Evolutionary conservation across 2,888 invertebrate genomes (phyloP).

Genomic region (Nesidiocoris tenuis): DNA sequence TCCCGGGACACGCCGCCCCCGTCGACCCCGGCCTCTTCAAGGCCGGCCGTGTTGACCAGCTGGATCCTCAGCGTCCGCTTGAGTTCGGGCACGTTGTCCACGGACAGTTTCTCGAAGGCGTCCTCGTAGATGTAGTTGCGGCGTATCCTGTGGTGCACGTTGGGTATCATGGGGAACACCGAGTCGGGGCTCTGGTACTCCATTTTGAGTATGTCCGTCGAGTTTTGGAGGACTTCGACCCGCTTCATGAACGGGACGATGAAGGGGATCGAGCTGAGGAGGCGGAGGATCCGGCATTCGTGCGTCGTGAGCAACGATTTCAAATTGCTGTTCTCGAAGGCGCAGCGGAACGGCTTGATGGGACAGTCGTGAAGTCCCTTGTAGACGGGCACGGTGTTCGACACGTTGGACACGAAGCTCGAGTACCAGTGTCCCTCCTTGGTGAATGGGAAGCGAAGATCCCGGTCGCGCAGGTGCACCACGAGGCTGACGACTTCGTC

Average conservation of each 20-base stretch:
- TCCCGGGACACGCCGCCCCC: conserved; percentile 96
- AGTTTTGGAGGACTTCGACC: conserved; percentile 78
- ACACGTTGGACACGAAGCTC: conserved; percentile 47
- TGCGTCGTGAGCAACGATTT: conserved; percentile 82
- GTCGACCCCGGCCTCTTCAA: conserved; percentile 95
- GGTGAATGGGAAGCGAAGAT: conserved; percentile 78
- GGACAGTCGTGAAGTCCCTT: conserved; percentile 12
- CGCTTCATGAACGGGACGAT: conserved; percentile 88
- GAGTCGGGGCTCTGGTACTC: conserved; percentile 73
- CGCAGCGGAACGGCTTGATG: conserved; percentile 26
- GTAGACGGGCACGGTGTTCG: conserved; percentile 31
- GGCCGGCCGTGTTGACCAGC: conserved; percentile 83
- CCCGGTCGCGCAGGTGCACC: conserved; percentile 80
- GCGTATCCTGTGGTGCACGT: conserved; percentile 73
- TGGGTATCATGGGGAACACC: conserved; percentile 73
- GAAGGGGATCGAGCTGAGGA: conserved; percentile 91
- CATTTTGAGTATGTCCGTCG: conserved; percentile 66
- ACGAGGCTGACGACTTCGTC: conserved; percentile 75
- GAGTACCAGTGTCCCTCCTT: conserved; percentile 69
- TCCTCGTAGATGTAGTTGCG: conserved; percentile 97
- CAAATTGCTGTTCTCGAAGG: conserved; percentile 59
- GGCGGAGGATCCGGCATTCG: conserved; percentile 82
- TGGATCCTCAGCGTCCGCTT: conserved; percentile 83
- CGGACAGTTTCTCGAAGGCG: conserved; percentile 89
- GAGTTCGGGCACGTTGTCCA: conserved; percentile 86